phyloP scores from a whole-genome alignment of 2,113 vertebrate species.

The Merops nubicus region DNA sequence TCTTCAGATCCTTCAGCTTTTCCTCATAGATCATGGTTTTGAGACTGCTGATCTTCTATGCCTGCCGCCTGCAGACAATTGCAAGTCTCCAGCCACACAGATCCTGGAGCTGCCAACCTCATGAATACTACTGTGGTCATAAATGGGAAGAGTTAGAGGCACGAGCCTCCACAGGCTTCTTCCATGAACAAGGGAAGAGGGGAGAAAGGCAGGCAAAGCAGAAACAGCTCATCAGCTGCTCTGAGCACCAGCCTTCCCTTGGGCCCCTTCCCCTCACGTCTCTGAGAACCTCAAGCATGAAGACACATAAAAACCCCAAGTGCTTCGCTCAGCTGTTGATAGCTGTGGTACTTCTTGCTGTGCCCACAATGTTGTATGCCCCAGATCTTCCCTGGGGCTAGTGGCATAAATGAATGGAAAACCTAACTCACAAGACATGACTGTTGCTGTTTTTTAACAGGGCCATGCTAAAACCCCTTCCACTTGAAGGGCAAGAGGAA shows the following conservation, averaged over 20 bases:
- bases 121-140: background rate
- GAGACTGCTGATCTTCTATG: background rate
- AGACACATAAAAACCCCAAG: background rate
- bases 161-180: background rate
- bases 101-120: background rate
- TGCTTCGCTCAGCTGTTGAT: background rate
- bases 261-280: background rate
- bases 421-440: background rate
- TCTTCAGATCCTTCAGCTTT: background rate
- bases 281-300: background rate
- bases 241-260: background rate
- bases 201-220: slow-evolving; percentile 1
- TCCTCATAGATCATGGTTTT: background rate
- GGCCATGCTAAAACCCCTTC: background rate
- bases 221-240: background rate
- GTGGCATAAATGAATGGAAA: background rate
- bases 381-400: background rate
- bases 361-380: background rate
- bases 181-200: background rate
- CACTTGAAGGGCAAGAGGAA: background rate
- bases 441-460: background rate
- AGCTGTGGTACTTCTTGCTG: background rate
- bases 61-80: background rate
- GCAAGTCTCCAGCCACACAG: background rate
- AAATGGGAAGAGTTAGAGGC: background rate